These are phyloP conservation scores for Xestobium rufovillosum DNA, from an alignment of 2,888 invertebrate species.

Conservation along the genomic window DNA sequence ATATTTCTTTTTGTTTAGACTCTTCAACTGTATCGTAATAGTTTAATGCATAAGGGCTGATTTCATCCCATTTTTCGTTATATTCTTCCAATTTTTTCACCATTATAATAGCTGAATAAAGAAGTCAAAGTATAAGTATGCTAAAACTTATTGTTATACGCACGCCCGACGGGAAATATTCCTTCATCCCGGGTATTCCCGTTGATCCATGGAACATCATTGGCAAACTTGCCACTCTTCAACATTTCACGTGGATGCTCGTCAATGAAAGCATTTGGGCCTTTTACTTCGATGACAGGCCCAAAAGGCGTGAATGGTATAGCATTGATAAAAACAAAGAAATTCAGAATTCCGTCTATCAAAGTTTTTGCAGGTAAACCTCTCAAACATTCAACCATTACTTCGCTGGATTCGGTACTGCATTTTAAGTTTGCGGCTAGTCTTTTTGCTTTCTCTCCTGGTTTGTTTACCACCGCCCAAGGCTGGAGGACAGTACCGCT, in stretches of 20 bases:
- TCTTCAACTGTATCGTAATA: constrained; percentile 29
- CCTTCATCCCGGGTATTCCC: constrained; percentile 66
- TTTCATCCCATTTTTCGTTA: constrained; percentile 29
- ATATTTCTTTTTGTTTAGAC: constrained; percentile 22
- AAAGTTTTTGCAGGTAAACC: constrained; percentile 50
- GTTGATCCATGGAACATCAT: constrained; percentile 62
- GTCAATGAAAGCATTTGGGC: constrained; percentile 55
- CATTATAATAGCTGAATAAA: constrained; percentile 25
- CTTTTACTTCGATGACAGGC: constrained; percentile 36
- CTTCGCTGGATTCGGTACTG: constrained; percentile 45
- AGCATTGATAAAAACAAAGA: constrained; percentile 50
- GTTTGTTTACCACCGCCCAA: constrained; percentile 47
- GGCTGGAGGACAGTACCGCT: constrained; percentile 61
- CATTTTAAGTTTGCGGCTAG: constrained; percentile 57
- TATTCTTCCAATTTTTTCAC: constrained; percentile 39
- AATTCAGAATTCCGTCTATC: constrained; percentile 48
- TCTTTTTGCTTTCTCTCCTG: constrained; percentile 52
- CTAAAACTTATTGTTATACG: constrained; percentile 20
- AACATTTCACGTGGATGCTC: constrained; percentile 57
- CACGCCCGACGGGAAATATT: constrained; percentile 60
- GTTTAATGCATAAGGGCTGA: constrained; percentile 31
- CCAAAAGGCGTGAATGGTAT: constrained; percentile 33
- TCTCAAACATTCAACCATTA: constrained; percentile 59
- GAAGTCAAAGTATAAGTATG: too few relatives aligned
- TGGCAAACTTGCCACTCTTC: constrained; percentile 47